Evolutionary conservation across 2,113 vertebrate genomes (phyloP), one percentile per base, ranked within the genome.

Genomic region (Passer montanus): DNA sequence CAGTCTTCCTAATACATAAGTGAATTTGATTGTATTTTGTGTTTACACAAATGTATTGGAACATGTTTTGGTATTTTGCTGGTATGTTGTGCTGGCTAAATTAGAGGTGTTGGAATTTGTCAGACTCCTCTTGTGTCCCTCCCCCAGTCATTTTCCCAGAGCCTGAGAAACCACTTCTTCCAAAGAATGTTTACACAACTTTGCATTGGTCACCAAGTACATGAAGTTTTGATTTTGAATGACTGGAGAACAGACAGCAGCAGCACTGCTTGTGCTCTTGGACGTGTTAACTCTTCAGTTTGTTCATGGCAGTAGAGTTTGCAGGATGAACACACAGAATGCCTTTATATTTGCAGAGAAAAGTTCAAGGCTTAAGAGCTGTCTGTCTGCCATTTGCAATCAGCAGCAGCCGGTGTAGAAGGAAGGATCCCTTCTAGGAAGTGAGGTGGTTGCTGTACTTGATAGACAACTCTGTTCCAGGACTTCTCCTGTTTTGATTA

Each of bases 101-200:
- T 77, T 55, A 83, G 87, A 94, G 59, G 87, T 93, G 70, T 83
- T 88, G 91, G 95, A 95, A 95, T 97, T 95, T 92, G 59, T 94
- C 67, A 64, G 84, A 27, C 8, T 90, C 35, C 23, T 59, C 67
- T 72, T 78, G 50, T 41, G 27, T 77, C 44, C 60, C 22, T 81
- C 17, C 46, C 56, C 23, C 35, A 80, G 24, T 55, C 43, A 26
- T 91, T 96, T 95, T 94, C 81, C 82, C 67, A 93, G 81, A 96
- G 67, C 63, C 84, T 92, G 75, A 84, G 87, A 95, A 96, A 84
- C 47, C 49, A 84, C 39, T 58, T 95, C 67, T 84, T 93, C 85
- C 53, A 30, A 63, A 95, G 68, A 96, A 93, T 95, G 75, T 97
- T 96, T 94, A 84, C 62, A 84, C 74, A 85, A 83, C 41, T 85